A percentile compares a stretch with the other conserved stretches of the same genome.
These are phyloP conservation scores for Hesperia comma DNA, from an alignment of 2,888 invertebrate species.

Conservation along the genomic window DNA sequence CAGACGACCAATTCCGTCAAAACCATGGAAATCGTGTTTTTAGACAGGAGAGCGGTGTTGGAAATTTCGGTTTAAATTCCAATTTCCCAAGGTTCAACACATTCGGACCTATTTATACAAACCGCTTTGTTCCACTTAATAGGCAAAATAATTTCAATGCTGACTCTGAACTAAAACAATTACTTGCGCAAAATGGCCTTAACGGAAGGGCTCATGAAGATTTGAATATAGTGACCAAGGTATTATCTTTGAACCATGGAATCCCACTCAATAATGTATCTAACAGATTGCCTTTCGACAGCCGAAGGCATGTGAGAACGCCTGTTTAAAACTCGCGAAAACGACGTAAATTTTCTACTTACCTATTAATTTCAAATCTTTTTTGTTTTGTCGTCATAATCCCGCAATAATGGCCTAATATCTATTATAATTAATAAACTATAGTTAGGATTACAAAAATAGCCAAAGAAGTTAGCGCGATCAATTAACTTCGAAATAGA, in stretches of 20 bases:
- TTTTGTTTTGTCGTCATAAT: neutral
- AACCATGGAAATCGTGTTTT: constrained; percentile 77
- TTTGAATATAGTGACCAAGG: constrained; percentile 91
- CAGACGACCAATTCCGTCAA: constrained; percentile 59
- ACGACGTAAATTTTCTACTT: neutral
- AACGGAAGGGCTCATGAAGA: constrained; percentile 87
- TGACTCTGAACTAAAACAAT: constrained; percentile 85
- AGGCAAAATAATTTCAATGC: constrained; percentile 67
- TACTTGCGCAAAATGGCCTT: constrained; percentile 87
- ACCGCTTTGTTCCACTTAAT: constrained; percentile 62
- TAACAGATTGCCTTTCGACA: constrained; percentile 73
- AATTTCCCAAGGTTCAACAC: constrained; percentile 69
- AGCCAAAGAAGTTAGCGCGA: constrained; percentile 35
- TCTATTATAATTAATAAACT: neutral
- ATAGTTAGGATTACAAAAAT: constrained; percentile 12
- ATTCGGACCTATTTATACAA: constrained; percentile 60
- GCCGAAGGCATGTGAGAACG: constrained; percentile 65
- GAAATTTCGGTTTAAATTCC: constrained; percentile 85
- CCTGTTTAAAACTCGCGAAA: constrained; percentile 35
- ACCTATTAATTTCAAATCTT: neutral
- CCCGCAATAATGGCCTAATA: neutral
- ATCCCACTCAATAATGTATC: constrained; percentile 78
- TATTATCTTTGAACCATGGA: constrained; percentile 91
- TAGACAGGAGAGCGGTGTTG: constrained; percentile 84
- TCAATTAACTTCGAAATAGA: constrained; percentile 29